Evolutionary conservation across 2,113 vertebrate genomes (phyloP), one percentile per base, ranked within the genome.

Genomic region (Melospiza melodia): DNA sequence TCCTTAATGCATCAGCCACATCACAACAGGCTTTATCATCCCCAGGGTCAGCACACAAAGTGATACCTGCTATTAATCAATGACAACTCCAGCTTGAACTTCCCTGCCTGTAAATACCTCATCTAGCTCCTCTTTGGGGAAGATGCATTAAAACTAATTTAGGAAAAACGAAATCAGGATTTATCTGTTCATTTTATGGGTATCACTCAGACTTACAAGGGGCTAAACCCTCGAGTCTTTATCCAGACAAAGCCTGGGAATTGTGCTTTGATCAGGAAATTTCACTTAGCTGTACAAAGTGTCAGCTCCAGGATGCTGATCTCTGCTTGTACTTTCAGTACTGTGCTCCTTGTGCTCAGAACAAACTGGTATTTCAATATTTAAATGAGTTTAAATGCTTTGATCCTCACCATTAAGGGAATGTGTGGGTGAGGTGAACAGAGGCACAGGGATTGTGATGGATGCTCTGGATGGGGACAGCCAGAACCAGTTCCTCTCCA

Each of bases 1-100:
- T 86, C 90, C 87, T 87, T 96, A 93, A 95, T 80, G 90, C 85
- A 95, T 49, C 76, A 66, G 89, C 51, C 3, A 12, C 94, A 94
- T 80, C 85, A 44, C 82, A 76, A 48, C 18, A 25, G 72, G 59
- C 82, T 90, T 90, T 71, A 59, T 52, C 62, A 91, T 19, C 80
- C 72, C 69, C 75, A 69, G 90, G 91, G 91, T 93, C 87, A 91
- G 25, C 39, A 46, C 55, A 81, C 62, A 41, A 89, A 81, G 75
- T 54, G 75, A 86, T 66, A 91, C 37, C 68, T 61, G 79, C 82
- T 84, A 91, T 88, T 94, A 71, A 95, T 91, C 95, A 96, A 43
- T 76, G 82, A 80, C 93, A 94, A 19, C 75, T 93, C 63, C 83
- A 58, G 46, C 72, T 14, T 93, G 84, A 96, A 91, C 90, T 92